Conservation (phyloP, 2,113 vertebrate species). For the Carollia perspicillata region DNA sequence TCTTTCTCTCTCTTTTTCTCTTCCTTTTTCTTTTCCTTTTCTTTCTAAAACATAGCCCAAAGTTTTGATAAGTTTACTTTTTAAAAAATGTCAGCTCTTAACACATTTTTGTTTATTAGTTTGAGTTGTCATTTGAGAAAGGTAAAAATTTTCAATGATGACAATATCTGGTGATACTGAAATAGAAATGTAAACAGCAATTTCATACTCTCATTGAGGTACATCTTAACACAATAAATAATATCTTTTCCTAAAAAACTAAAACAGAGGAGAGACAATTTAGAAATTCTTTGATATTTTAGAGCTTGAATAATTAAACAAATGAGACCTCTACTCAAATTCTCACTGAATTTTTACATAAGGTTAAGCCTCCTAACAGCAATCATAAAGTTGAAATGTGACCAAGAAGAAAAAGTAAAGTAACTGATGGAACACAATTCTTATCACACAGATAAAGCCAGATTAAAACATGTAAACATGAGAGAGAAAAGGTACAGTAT, state of each 20-base stretch:
- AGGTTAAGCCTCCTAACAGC: not conserved
- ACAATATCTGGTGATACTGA: constrained; percentile 3
- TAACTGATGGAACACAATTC: not conserved
- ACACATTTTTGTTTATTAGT: not conserved
- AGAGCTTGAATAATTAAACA: constrained; percentile 1
- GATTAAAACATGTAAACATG: not conserved
- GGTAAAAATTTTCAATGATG: not conserved
- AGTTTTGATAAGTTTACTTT: constrained; percentile 51
- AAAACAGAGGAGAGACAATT: not conserved
- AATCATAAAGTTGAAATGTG: not conserved
- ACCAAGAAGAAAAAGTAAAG: constrained; percentile 5
- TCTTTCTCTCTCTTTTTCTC: constrained; percentile 91
- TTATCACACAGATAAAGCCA: not conserved
- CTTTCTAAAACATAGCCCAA: constrained; percentile 82
- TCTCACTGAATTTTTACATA: constrained; percentile 1
- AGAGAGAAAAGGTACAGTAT: not conserved
- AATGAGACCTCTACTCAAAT: not conserved
- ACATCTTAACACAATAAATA: not conserved
- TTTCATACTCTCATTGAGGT: not conserved
- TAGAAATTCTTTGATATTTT: constrained; percentile 21
- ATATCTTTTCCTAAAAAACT: not conserved
- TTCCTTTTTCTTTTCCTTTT: constrained; percentile 92
- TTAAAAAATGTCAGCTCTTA: not conserved
- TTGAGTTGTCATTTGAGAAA: constrained; percentile 32
- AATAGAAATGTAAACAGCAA: constrained; percentile 30